Base-by-base conservation (phyloP, 2,113 vertebrate genomes). In the Meriones unguiculatus region DNA sequence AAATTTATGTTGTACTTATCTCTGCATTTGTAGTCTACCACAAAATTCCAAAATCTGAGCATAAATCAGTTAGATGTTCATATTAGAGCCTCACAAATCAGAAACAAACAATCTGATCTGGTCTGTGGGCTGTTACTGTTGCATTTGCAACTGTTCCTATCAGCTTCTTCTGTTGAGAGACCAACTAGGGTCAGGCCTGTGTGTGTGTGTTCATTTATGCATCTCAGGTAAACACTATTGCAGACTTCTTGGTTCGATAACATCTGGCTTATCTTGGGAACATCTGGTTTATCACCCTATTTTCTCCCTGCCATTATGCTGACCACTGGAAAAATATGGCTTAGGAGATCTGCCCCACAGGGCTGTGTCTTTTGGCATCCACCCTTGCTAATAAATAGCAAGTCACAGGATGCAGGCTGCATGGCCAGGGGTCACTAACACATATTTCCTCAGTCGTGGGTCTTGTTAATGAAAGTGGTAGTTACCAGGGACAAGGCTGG, bases 1-100 rank as follows among this genome's bases (percentile, higher is more conserved):
- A 97, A 97, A 98, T 98, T 97, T 97, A 98, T 97, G 97, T 88
- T 89, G 95, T 95, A 96, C 97, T 98, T 97, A 97, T 98, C 97
- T 97, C 95, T 95, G 94, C 97, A 97, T 96, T 98, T 98, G 97
- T 97, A 98, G 96, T 95, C 96, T 97, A 95, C 92, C 91, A 96
- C 98, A 94, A 97, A 98, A 97, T 97, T 97, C 91, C 95, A 96
- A 96, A 96, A 95, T 97, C 96, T 94, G 59, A 78, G 64, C 90
- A 95, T 97, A 98, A 98, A 97, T 98, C 97, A 96, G 93, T 92
- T 78, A 92, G 91, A 97, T 96, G 96, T 92, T 98, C 95, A 50
- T 97, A 88, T 92, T 52, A 59, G 90, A 97, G 85, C 80, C 69
- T 95, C 78, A 88, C 96, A 97, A 97, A 97, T 96, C 96, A 97